These are phyloP conservation scores for Allobates femoralis DNA, from an alignment of 2,797 vertebrate genomes.

Conservation along the genomic window DNA sequence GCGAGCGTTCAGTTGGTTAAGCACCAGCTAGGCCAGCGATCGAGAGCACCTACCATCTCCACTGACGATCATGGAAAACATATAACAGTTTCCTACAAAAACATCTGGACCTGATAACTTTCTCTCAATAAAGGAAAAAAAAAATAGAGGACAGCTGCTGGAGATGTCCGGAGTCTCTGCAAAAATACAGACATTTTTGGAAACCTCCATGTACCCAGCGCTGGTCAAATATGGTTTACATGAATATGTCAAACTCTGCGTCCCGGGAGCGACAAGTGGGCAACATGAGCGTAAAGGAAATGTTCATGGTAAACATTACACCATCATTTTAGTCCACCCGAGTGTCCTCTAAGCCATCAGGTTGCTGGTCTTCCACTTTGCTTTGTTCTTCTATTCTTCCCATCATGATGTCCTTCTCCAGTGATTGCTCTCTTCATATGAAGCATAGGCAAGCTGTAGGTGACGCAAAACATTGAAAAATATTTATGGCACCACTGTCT, in stretches of 20 bases:
- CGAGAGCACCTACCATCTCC: too few species aligned
- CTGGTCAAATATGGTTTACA: conserved; percentile 2
- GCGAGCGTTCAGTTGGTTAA: too few species aligned
- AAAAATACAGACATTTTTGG: conserved; percentile 20
- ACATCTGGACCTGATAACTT: conserved; percentile 31
- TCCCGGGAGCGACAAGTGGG: not conserved
- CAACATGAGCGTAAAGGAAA: not conserved
- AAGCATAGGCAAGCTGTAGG: too few species aligned
- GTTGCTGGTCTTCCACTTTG: too few species aligned
- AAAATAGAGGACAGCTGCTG: conserved; percentile 10
- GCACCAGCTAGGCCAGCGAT: too few species aligned
- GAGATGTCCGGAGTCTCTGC: conserved; percentile 25
- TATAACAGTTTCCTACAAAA: conserved; percentile 9
- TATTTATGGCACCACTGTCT: too few species aligned
- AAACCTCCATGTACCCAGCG: not conserved
- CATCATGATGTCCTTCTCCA: too few species aligned
- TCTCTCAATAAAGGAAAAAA: conserved; percentile 10
- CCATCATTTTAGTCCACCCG: too few species aligned
- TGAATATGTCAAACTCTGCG: not conserved
- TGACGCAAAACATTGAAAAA: too few species aligned
- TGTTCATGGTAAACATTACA: not conserved
- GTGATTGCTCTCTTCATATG: too few species aligned
- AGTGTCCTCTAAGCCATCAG: too few species aligned
- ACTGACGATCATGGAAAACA: conserved; percentile 9
- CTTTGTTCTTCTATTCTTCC: too few species aligned